Base-by-base conservation (phyloP, 1,140 invertebrate species). In the Rhagoletis zephyria region DNA sequence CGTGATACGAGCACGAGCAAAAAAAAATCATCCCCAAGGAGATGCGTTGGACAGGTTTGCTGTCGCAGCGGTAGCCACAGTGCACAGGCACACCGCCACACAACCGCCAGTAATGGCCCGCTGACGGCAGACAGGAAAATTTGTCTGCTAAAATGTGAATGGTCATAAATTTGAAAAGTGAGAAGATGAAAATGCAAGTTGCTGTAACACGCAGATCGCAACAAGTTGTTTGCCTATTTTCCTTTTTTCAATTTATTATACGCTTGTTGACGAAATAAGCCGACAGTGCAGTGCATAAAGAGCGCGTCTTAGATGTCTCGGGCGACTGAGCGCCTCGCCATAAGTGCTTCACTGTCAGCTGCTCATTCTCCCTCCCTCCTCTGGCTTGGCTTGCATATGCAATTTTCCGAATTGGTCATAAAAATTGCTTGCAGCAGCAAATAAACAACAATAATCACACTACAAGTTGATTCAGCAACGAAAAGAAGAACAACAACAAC, bases 111-210 rank as follows among this genome's bases (percentile, higher is more conserved):
- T 4, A 70, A 7, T 6, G 5, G 65, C 65, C 65, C 6, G 65
- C 30, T 12, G 65, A 42, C 14, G 70, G 70, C 19, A 81, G 74
- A 81, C 74, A 81, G 74, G 74, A 81, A 59, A 81, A 81, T 81
- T 81, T 81, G 74, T 81, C 74, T 56, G 48, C 74, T 81, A 56
- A 81, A 81, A 81, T 81, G 16, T n/a, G 48, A 56, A 19, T 16
- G 74, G 74, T 81, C 74, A 81, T 81, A 81, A 59, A 81, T 81
- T 81, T 81, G 74, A 81, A 81, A 81, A 81, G 74, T 81, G 74
- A 81, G 74, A 81, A 81, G 74, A 81, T 81, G 74, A 81, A 81
- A 81, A 81, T 81, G 74, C 74, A 81, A 81, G 74, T 81, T 81
- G 74, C 74, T 56, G n/a, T 12, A 59, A 81, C 74, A 81, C 48